A percentile compares a stretch with the other conserved stretches of the same genome.
Evolutionary conservation across 2,888 invertebrate genomes (phyloP).

Genomic region (Creontiades dilutus): DNA sequence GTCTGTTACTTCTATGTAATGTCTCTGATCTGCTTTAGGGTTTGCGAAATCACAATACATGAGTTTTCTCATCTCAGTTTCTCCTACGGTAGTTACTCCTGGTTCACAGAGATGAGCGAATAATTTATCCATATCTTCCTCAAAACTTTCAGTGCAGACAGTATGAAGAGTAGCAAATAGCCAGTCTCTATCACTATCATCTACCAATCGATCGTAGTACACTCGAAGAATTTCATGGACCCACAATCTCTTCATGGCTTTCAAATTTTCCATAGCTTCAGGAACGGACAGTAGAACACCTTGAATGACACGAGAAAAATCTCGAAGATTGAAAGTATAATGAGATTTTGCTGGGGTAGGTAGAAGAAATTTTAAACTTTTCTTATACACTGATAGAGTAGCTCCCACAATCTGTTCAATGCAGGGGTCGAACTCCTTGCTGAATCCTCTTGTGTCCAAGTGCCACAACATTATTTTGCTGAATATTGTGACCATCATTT

Average conservation of each 20-base stretch:
- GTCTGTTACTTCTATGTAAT: slow-evolving; percentile 93
- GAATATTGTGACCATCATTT: slow-evolving; percentile 90
- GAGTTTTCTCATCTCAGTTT: slow-evolving; percentile 89
- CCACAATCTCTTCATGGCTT: slow-evolving; percentile 94
- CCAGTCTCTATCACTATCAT: slow-evolving; percentile 90
- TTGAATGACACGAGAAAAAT: slow-evolving; percentile 95
- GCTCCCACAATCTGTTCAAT: slow-evolving; percentile 92
- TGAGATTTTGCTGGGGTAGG: slow-evolving; percentile 97
- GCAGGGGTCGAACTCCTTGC: slow-evolving; percentile 95
- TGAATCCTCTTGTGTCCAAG: slow-evolving; percentile 95
- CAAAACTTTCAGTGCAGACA: slow-evolving; percentile 82
- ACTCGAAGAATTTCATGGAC: slow-evolving; percentile 95
- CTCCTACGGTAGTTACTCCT: slow-evolving; percentile 83
- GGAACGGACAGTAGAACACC: slow-evolving; percentile 95
- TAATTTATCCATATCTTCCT: slow-evolving; percentile 85
- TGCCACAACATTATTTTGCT: slow-evolving; percentile 96
- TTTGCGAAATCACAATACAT: slow-evolving; percentile 97
- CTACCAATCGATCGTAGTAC: slow-evolving; percentile 94
- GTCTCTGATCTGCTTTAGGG: slow-evolving; percentile 92
- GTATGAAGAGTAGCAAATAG: slow-evolving; percentile 85
- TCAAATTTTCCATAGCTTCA: slow-evolving; percentile 91
- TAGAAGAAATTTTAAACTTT: slow-evolving; percentile 88
- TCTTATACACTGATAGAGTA: slow-evolving; percentile 92
- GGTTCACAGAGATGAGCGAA: slow-evolving; percentile 83
- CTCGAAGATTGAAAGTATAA: slow-evolving; percentile 95